Percentiles rank a stretch among this genome's conserved stretches.
Evolutionary conservation across 2,888 invertebrate genomes (phyloP).

Genomic region (Orthonychiurus folsomi): DNA sequence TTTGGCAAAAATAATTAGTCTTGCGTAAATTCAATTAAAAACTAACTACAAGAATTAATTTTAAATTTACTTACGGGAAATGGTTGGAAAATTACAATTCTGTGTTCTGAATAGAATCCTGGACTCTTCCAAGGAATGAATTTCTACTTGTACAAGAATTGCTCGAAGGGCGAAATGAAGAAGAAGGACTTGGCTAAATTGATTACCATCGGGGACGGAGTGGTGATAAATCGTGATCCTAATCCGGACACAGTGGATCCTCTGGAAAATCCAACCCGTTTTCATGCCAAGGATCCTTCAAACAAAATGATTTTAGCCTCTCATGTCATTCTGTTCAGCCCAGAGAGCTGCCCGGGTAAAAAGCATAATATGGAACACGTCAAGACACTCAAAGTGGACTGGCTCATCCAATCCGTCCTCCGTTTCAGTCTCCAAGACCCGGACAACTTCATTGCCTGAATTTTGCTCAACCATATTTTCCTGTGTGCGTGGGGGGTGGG

Average conservation of each 20-base stretch:
- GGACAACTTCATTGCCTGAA: constrained; percentile 14
- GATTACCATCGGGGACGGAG: constrained; percentile 25
- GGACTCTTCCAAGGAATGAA: constrained; percentile 31
- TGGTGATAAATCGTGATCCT: constrained; percentile 31
- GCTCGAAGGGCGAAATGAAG: neutral
- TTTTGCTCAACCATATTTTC: constrained; percentile 11
- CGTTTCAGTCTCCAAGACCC: constrained; percentile 27
- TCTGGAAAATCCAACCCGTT: constrained; percentile 21
- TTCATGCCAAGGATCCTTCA: constrained; percentile 19
- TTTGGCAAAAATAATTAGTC: too few relatives aligned
- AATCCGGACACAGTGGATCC: constrained; percentile 33
- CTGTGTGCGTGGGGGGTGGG: too few relatives aligned
- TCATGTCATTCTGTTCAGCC: constrained; percentile 33
- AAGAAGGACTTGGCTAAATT: constrained; percentile 27
- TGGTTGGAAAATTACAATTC: too few relatives aligned
- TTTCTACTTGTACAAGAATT: constrained; percentile 33
- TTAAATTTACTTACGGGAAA: too few relatives aligned
- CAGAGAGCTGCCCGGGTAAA: constrained; percentile 24
- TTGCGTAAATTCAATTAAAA: too few relatives aligned
- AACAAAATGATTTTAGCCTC: constrained; percentile 26
- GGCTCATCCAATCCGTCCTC: constrained; percentile 32
- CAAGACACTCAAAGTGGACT: constrained; percentile 30
- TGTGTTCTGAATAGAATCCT: constrained; percentile 29
- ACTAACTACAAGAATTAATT: too few relatives aligned
- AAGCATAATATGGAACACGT: constrained; percentile 33